These are phyloP conservation scores for Junonia oenone DNA, from an alignment of 2,888 invertebrate species.

Conservation along the genomic window DNA sequence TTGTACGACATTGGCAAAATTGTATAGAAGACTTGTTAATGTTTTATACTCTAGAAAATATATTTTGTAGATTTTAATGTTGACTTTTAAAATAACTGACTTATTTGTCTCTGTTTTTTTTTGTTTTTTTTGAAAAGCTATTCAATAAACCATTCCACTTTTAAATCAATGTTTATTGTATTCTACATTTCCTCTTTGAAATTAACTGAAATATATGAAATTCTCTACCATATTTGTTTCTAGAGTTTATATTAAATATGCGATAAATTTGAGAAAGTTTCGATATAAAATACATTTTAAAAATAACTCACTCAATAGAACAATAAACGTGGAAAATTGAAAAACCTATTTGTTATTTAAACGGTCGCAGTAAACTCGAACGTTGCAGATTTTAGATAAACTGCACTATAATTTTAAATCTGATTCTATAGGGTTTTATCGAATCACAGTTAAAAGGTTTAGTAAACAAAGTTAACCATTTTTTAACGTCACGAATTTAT, in stretches of 20 bases:
- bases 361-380: conserved; percentile 21
- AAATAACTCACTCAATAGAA: not conserved
- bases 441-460: conserved; percentile 6
- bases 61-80: too few species aligned
- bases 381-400: conserved; percentile 27
- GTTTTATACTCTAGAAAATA: not conserved
- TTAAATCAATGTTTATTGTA: too few species aligned
- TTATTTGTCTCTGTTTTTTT: too few species aligned
- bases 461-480: not conserved
- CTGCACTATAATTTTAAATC: conserved; percentile 18
- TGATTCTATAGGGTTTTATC: conserved; percentile 1
- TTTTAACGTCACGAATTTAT: too few species aligned
- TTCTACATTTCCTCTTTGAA: too few species aligned
- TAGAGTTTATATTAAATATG: not conserved
- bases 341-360: conserved; percentile 26
- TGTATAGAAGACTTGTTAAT: not conserved
- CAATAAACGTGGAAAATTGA: conserved; percentile 5
- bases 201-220: too few species aligned
- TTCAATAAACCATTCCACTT: too few species aligned
- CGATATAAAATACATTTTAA: not conserved
- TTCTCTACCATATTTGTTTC: too few species aligned
- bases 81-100: too few species aligned
- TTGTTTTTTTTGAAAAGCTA: too few species aligned
- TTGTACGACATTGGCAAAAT: not conserved
- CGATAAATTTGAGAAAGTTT: not conserved